Evolutionary conservation across 2,113 vertebrate genomes (phyloP).

Genomic region (Chamaea fasciata): DNA sequence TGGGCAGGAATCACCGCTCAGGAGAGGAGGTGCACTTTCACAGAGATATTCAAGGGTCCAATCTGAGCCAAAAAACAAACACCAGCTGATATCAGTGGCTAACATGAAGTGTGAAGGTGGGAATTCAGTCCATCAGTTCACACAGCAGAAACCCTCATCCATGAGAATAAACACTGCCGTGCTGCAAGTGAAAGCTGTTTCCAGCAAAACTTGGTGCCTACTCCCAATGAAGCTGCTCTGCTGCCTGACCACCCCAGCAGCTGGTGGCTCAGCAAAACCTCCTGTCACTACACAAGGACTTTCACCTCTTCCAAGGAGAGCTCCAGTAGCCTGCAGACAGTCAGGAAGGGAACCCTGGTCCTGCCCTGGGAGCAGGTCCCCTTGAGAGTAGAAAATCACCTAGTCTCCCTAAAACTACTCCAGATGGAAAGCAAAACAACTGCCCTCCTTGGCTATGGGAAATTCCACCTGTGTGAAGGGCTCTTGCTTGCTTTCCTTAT

Average conservation of each 20-base stretch:
- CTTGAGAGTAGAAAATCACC: not conserved
- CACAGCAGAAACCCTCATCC: not conserved
- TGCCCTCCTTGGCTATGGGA: accelerated
- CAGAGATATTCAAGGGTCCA: not conserved
- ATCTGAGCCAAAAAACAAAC: not conserved
- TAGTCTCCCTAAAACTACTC: not conserved
- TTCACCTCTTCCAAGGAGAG: not conserved
- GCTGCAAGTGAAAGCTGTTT: not conserved
- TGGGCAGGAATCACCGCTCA: not conserved
- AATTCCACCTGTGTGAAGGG: not conserved
- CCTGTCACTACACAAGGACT: not conserved
- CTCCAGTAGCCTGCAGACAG: not conserved
- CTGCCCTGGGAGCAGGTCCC: not conserved
- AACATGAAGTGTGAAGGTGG: not conserved
- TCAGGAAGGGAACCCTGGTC: not conserved
- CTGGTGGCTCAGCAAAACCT: not conserved
- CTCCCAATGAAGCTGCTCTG: not conserved
- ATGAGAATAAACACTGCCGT: accelerated
- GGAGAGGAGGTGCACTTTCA: not conserved
- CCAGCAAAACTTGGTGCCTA: not conserved
- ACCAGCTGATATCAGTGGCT: not conserved
- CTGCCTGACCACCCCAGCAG: not conserved
- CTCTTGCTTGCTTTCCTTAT: not conserved
- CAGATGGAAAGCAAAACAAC: not conserved
- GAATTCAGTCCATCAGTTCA: not conserved